Percentiles rank a stretch among this genome's conserved stretches.
Conservation (phyloP, 2,888 invertebrate genomes). For the Spatulosminthurus flaviceps region DNA sequence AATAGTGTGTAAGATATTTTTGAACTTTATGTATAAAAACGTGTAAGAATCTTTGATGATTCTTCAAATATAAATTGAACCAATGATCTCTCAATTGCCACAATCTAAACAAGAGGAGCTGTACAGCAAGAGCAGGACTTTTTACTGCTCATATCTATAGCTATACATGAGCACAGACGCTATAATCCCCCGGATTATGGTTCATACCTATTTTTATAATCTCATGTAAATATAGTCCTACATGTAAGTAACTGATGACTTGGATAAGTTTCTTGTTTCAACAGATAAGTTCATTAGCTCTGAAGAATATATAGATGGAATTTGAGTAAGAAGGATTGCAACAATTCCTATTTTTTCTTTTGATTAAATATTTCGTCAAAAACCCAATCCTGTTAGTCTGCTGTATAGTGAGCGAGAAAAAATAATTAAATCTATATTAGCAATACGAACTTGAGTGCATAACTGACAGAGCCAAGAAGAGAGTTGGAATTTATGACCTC, state of each 20-base stretch:
- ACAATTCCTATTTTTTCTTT: neutral
- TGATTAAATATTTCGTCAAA: neutral
- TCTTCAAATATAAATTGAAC: neutral
- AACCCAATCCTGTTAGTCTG: neutral
- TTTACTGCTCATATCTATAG: neutral
- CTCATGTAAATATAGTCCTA: too few relatives aligned
- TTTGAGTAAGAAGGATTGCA: neutral
- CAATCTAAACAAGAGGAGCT: neutral
- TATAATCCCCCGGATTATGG: too few relatives aligned
- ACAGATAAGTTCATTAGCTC: neutral
- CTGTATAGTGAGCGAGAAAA: too few relatives aligned
- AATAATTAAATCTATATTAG: too few relatives aligned
- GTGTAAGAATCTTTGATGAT: neutral
- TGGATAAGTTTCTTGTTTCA: constrained; percentile 9
- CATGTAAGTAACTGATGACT: too few relatives aligned
- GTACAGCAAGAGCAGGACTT: neutral
- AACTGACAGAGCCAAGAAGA: too few relatives aligned
- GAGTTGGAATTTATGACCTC: too few relatives aligned
- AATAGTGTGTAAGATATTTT: too few relatives aligned
- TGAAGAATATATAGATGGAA: neutral
- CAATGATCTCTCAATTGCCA: neutral
- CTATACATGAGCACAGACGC: too few relatives aligned
- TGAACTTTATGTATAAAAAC: too few relatives aligned
- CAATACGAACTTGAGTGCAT: too few relatives aligned
- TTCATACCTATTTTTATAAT: too few relatives aligned